These are phyloP conservation scores for Myoxocephalus aenaeus DNA, from an alignment of 2,797 vertebrate genomes.

Conservation along the genomic window DNA sequence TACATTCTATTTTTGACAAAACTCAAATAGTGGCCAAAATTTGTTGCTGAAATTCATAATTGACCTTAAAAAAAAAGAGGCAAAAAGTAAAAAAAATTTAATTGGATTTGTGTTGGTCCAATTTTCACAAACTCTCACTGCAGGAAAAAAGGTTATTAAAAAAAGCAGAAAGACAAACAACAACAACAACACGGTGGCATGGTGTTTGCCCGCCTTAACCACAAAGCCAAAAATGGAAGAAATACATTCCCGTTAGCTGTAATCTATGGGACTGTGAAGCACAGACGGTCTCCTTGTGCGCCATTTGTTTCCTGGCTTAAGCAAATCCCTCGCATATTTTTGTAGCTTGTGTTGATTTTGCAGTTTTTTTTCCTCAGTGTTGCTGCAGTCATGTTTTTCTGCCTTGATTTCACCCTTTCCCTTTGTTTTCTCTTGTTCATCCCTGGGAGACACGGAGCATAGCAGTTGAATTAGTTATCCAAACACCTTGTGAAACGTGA, in stretches of 20 bases:
- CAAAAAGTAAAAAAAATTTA: accelerated
- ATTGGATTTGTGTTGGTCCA: background rate
- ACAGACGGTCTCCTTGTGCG: constrained; percentile 42
- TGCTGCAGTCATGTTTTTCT: constrained; percentile 40
- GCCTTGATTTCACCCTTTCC: constrained; percentile 61
- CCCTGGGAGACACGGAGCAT: constrained; percentile 62
- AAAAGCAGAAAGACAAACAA: background rate
- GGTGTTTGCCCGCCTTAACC: constrained; percentile 8
- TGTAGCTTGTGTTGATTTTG: constrained; percentile 49
- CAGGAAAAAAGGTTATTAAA: too few relatives aligned
- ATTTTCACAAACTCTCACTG: constrained; percentile 3
- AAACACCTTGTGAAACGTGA: constrained; percentile 77
- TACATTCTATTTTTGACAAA: background rate
- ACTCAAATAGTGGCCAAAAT: background rate
- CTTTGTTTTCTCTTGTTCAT: constrained; percentile 56
- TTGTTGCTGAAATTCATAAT: background rate
- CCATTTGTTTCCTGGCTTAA: constrained; percentile 58
- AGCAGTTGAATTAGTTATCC: constrained; percentile 65
- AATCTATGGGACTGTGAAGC: constrained; percentile 42
- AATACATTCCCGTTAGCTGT: constrained; percentile 32
- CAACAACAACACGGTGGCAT: constrained; percentile 18
- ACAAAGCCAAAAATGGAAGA: constrained; percentile 20
- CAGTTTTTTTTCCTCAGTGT: background rate
- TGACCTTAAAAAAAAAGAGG: background rate
- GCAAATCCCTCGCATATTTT: constrained; percentile 66